These are phyloP conservation scores for Zosterops hypoxanthus DNA, from an alignment of 2,113 vertebrate genomes.

Conservation along the genomic window DNA sequence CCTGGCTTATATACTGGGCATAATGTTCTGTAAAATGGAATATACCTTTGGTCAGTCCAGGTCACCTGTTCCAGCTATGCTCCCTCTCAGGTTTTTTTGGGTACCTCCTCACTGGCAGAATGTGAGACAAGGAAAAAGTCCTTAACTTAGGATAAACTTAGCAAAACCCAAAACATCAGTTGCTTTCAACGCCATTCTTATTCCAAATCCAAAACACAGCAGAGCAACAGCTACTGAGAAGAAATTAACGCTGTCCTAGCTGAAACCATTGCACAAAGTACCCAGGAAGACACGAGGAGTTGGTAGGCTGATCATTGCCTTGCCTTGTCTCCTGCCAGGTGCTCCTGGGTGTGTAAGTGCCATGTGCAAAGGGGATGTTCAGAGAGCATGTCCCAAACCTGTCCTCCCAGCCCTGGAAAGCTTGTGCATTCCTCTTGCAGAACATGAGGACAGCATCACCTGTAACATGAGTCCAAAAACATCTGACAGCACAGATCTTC, in stretches of 20 bases:
- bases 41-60: neutral
- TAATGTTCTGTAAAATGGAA: neutral
- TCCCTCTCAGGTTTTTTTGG: neutral
- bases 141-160: neutral
- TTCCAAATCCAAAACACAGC: neutral
- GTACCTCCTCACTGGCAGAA: neutral
- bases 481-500: rapidly evolving
- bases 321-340: neutral
- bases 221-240: neutral
- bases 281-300: neutral
- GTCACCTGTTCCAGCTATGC: neutral
- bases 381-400: neutral
- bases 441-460: neutral
- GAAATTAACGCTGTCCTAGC: neutral
- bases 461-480: neutral
- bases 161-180: neutral
- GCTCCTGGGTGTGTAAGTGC: neutral
- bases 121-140: neutral
- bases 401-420: neutral
- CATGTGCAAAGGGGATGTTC: neutral
- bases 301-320: neutral
- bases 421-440: neutral
- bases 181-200: neutral
- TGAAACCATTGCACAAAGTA: neutral
- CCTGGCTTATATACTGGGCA: neutral